Percentiles rank a stretch among this genome's conserved stretches.
These are phyloP conservation scores for Blomia tropicalis DNA, from an alignment of 2,888 invertebrate species.

Conservation along the genomic window DNA sequence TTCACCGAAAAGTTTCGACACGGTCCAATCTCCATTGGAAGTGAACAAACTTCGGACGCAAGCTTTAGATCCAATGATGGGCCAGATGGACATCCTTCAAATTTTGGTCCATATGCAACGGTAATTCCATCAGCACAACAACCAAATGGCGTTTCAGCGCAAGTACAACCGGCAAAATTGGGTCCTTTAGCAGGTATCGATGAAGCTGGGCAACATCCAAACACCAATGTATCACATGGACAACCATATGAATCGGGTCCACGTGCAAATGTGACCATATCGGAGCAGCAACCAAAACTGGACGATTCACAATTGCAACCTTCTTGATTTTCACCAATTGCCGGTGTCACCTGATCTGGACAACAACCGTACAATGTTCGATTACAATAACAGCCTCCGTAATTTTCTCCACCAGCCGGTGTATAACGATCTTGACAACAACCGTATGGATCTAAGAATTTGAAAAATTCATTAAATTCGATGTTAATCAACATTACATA, in stretches of 20 bases:
- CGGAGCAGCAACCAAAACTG: slow-evolving; percentile 38
- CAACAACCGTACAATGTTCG: slow-evolving; percentile 39
- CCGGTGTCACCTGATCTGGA: slow-evolving; percentile 47
- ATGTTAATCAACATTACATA: too few relatives aligned
- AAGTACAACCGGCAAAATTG: slow-evolving; percentile 56
- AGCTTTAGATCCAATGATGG: slow-evolving; percentile 31
- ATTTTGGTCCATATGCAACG: slow-evolving; percentile 58
- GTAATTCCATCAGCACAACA: slow-evolving; percentile 72
- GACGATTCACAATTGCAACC: slow-evolving; percentile 50
- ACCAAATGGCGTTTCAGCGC: slow-evolving; percentile 49
- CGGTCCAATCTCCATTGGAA: slow-evolving; percentile 33
- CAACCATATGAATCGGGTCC: slow-evolving; percentile 43
- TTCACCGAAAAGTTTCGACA: slow-evolving; percentile 65
- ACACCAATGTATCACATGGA: slow-evolving; percentile 37
- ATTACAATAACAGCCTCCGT: slow-evolving; percentile 45
- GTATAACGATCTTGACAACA: slow-evolving; percentile 65
- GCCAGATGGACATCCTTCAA: slow-evolving; percentile 35
- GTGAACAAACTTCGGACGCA: slow-evolving; percentile 28
- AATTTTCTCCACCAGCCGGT: slow-evolving; percentile 41
- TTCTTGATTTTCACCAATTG: slow-evolving; percentile 56
- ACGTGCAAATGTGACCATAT: slow-evolving; percentile 41
- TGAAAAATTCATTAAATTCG: too few relatives aligned
- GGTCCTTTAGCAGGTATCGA: slow-evolving; percentile 53
- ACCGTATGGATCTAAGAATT: slow-evolving; percentile 25
- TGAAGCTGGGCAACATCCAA: slow-evolving; percentile 43